phyloP scores from a whole-genome alignment of 2,797 vertebrate genomes.

The Orestias chungarensis region DNA sequence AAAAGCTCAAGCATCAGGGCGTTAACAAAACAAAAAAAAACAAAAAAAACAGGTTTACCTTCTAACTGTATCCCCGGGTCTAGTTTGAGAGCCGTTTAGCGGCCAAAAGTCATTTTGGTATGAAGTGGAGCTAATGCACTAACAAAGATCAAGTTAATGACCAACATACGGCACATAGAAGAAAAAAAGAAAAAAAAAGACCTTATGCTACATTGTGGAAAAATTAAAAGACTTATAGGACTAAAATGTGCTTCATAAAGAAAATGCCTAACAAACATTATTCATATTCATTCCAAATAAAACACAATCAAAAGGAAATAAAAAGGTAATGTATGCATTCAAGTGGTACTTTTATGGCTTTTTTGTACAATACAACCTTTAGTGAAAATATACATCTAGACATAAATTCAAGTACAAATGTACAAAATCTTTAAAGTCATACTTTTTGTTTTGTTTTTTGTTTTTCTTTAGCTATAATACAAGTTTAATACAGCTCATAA shows the following conservation, averaged over 20 bases:
- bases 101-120: slow-evolving; percentile 42
- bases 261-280: slow-evolving; percentile 74
- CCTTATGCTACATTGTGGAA: slow-evolving; percentile 75
- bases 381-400: slow-evolving; percentile 92
- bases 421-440: slow-evolving; percentile 92
- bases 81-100: slow-evolving; percentile 37
- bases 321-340: slow-evolving; percentile 85
- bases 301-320: slow-evolving; percentile 58
- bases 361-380: slow-evolving; percentile 91
- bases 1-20: slow-evolving; percentile 37
- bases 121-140: slow-evolving; percentile 48
- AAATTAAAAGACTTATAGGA: slow-evolving; percentile 72
- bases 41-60: slow-evolving; percentile 29
- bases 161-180: slow-evolving; percentile 65
- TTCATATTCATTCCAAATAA: slow-evolving; percentile 77
- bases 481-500: slow-evolving; percentile 90
- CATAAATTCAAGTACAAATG: slow-evolving; percentile 93
- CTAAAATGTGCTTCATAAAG: slow-evolving; percentile 78
- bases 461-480: slow-evolving; percentile 88
- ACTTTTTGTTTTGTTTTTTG: too few relatives aligned
- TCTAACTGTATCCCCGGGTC: slow-evolving; percentile 21
- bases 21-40: slow-evolving; percentile 39
- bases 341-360: slow-evolving; percentile 87
- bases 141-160: slow-evolving; percentile 62
- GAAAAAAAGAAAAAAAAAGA: slow-evolving; percentile 49